Base-by-base conservation (phyloP, 2,797 vertebrate genomes). In the Alosa sapidissima region DNA sequence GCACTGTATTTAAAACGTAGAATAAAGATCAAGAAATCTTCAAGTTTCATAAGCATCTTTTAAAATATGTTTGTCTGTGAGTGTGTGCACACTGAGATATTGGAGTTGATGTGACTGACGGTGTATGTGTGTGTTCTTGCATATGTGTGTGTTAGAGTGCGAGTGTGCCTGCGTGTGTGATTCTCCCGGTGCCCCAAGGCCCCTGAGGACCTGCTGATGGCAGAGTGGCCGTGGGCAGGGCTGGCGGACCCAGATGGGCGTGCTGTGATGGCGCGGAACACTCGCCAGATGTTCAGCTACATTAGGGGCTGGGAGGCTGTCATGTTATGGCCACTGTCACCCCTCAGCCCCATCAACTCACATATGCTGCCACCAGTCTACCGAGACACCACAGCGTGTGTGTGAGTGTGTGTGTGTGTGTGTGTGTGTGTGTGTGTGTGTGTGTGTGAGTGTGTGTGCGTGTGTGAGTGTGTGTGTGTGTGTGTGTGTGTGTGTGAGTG, bases 281-380 rank as follows among this genome's bases (percentile, higher is more conserved):
- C 90, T 89, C 90, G 94, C 94, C 94, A 96, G 95, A 96, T 96
- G 95, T 94, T 95, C 13, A 84, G 21, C 90, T 94, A 91, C 95
- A 96, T 95, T 95, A 95, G 90, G 87, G 91, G 65, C 90, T 91
- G 94, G 93, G 93, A 91, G 92, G 86, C 82, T 93, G 93, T 95
- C 94, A 92, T 95, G 93, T 95, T 88, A 47, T 2, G 45, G 1
- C 88, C 89, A 90, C 87, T 90, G 49, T 92, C 92, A 93, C 91
- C 92, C 91, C 94, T 88, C 86, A 93, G 90, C 92, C 89, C 93
- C 91, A 92, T 95, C 93, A 91, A 86, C 88, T 89, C 89, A 93
- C 94, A 95, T 94, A 95, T 95, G 93, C 91, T 93, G 87, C 91
- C 52, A 84, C 21, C 92, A 91, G 91, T 89, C 89, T 91, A 90